These are phyloP conservation scores for Allolobophora icterica DNA, from an alignment of 2,888 invertebrate genomes.

Conservation along the genomic window DNA sequence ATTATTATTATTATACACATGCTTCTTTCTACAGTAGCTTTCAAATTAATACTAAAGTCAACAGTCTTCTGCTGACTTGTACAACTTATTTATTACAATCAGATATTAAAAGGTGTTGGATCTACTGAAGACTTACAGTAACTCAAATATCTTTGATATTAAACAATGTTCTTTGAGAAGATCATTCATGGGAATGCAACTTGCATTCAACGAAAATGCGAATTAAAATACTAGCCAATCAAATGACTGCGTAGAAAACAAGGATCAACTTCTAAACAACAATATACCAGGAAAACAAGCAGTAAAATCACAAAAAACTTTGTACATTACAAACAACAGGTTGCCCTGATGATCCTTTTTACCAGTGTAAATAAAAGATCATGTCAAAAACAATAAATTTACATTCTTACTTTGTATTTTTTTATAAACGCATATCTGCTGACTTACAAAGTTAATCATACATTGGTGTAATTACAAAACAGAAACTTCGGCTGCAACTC, in stretches of 20 bases:
- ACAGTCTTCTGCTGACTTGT: not conserved
- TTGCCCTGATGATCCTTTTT: not conserved
- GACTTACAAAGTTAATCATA: not conserved
- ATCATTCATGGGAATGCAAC: not conserved
- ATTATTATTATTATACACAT: too few species aligned
- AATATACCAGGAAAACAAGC: not conserved
- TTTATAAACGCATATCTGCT: not conserved
- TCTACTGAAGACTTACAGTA: not conserved
- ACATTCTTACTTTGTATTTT: not conserved
- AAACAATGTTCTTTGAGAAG: not conserved
- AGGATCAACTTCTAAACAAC: not conserved
- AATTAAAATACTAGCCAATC: not conserved
- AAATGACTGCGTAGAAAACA: not conserved
- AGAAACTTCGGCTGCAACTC: not conserved
- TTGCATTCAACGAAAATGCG: not conserved
- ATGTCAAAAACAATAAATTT: not conserved
- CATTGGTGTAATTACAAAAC: not conserved
- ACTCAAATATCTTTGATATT: not conserved
- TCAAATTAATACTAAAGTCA: not conserved
- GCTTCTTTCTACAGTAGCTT: not conserved
- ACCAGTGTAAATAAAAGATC: not conserved
- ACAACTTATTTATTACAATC: not conserved
- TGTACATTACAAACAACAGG: not conserved
- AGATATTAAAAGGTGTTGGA: not conserved
- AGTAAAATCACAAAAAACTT: constrained; percentile 1